Percentiles rank a stretch among this genome's conserved stretches.
phyloP scores from a whole-genome alignment of 2,888 invertebrate genomes.

The Ischnus inquisitorius region DNA sequence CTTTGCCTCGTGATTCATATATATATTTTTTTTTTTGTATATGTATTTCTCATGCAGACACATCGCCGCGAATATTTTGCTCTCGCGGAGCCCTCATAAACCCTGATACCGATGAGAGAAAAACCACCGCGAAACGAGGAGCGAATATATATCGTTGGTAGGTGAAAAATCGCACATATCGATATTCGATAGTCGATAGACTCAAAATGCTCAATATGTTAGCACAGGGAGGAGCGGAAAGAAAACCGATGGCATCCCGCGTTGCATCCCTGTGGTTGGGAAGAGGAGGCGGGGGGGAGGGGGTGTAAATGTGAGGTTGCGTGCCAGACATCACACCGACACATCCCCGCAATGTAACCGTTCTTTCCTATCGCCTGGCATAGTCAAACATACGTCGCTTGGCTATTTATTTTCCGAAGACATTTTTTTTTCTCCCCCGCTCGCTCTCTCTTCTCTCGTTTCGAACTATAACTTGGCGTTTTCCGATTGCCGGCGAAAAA shows the following conservation, averaged over 20 bases:
- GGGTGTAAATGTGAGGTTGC: slow-evolving; percentile 60
- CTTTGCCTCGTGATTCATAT: not conserved
- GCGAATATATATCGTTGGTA: slow-evolving; percentile 55
- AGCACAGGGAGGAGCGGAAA: slow-evolving; percentile 45
- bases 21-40: slow-evolving; percentile 1
- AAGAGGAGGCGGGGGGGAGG: too few species aligned
- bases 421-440: slow-evolving; percentile 23
- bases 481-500: slow-evolving; percentile 6
- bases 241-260: slow-evolving; percentile 60
- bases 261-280: slow-evolving; percentile 50
- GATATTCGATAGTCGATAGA: slow-evolving; percentile 70
- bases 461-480: slow-evolving; percentile 31
- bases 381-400: slow-evolving; percentile 30
- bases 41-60: slow-evolving; percentile 43
- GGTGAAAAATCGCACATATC: slow-evolving; percentile 65
- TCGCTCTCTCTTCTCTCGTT: slow-evolving; percentile 27
- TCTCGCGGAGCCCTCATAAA: slow-evolving; percentile 35
- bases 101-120: slow-evolving; percentile 27
- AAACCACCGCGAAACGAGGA: slow-evolving; percentile 19
- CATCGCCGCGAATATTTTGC: slow-evolving; percentile 12
- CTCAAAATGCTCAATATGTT: slow-evolving; percentile 54
- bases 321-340: slow-evolving; percentile 66
- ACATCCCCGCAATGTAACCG: slow-evolving; percentile 57
- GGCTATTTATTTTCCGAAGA: slow-evolving; percentile 53
- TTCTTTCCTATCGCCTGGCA: slow-evolving; percentile 43